These are phyloP conservation scores for Fistularia tabacaria DNA, from an alignment of 2,797 vertebrate genomes.

Conservation along the genomic window DNA sequence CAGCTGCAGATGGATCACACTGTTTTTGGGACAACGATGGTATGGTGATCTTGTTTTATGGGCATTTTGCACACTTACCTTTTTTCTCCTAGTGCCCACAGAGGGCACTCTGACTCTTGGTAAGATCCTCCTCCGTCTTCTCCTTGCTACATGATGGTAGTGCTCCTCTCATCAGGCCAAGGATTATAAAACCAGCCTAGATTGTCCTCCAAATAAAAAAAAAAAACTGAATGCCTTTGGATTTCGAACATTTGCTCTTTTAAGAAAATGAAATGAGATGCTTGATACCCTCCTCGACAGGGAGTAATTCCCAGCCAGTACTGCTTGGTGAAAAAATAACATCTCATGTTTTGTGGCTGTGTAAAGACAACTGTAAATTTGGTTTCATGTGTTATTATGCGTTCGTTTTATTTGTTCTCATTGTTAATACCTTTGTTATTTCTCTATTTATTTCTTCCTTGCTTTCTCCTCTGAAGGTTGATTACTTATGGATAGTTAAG, in stretches of 20 bases:
- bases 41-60: not conserved
- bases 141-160: slow-evolving; percentile 27
- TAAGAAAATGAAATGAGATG: slow-evolving; percentile 15
- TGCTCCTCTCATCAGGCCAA: slow-evolving; percentile 24
- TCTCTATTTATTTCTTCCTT: slow-evolving; percentile 47
- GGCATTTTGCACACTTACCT: slow-evolving; percentile 2
- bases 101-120: slow-evolving; percentile 67
- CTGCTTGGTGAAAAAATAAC: slow-evolving; percentile 23
- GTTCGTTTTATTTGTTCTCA: slow-evolving; percentile 39
- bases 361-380: slow-evolving; percentile 44
- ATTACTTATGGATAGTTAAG: slow-evolving; percentile 78
- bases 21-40: not conserved
- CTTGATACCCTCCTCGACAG: slow-evolving; percentile 26
- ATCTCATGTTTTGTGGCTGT: slow-evolving; percentile 33
- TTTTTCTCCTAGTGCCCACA: slow-evolving; percentile 47
- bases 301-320: slow-evolving; percentile 16
- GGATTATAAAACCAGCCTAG: slow-evolving; percentile 15
- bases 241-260: slow-evolving; percentile 14
- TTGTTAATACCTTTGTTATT: slow-evolving; percentile 60
- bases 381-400: slow-evolving; percentile 37
- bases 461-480: slow-evolving; percentile 73
- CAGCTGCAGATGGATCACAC: not conserved
- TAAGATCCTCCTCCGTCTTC: slow-evolving; percentile 14
- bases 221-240: not conserved
- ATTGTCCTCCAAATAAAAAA: slow-evolving; percentile 15